Evolutionary conservation across 2,113 vertebrate genomes (phyloP).

Genomic region (Limnothrissa miodon): DNA sequence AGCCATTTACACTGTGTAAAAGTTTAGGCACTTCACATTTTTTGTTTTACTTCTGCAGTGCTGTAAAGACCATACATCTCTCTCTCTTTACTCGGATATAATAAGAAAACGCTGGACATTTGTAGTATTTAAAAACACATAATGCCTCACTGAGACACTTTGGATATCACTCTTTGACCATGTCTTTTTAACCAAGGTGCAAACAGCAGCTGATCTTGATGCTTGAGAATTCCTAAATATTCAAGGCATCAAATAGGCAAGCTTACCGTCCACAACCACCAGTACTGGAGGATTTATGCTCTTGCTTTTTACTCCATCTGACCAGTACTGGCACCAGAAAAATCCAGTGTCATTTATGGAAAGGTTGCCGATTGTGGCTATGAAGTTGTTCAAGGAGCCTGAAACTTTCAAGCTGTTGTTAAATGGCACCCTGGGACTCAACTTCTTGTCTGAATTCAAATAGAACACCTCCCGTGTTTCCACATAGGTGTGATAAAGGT

Average conservation of each 20-base stretch:
- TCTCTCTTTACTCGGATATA: no score
- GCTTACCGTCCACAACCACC: not conserved
- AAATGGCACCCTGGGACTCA: accelerated
- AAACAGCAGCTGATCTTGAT: no score
- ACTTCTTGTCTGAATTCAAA: accelerated
- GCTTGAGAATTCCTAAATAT: not conserved
- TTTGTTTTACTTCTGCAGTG: no score
- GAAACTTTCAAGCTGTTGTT: not conserved
- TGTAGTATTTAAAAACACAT: not conserved
- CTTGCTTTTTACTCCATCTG: not conserved
- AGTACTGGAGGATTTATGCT: not conserved
- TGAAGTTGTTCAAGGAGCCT: not conserved
- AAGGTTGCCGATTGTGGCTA: constrained; percentile 42
- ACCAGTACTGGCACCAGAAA: constrained; percentile 37
- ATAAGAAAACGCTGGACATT: no score
- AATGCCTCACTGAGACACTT: no score
- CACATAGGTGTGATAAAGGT: constrained; percentile 10
- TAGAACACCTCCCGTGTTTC: not conserved
- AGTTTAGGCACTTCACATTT: no score
- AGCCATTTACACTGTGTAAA: no score
- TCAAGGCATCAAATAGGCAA: not conserved
- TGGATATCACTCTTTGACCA: no score
- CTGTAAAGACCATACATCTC: no score
- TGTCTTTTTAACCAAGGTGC: no score
- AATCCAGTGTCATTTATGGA: constrained; percentile 29